A percentile compares a stretch with the other conserved stretches of the same genome.
phyloP scores from a whole-genome alignment of 2,113 vertebrate species.

The Pyxicephalus adspersus region DNA sequence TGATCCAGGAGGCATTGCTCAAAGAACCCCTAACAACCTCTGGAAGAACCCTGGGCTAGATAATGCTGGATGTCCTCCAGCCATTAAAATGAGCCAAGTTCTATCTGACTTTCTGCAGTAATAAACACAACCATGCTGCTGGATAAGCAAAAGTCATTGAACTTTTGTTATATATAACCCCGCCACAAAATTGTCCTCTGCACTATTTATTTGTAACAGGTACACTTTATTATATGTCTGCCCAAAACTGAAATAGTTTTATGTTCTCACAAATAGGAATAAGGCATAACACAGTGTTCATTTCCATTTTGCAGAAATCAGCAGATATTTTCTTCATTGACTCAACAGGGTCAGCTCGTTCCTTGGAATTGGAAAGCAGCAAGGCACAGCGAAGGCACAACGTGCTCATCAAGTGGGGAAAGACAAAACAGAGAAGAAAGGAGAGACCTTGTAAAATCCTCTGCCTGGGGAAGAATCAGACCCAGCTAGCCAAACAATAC shows the following conservation, averaged over 20 bases:
- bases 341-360: conserved; percentile 6
- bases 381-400: neutral
- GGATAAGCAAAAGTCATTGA: no score
- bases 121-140: no score
- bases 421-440: neutral
- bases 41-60: no score
- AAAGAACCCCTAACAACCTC: no score
- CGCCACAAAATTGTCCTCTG: neutral
- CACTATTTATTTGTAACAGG: neutral
- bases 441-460: neutral
- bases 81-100: no score
- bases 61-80: no score
- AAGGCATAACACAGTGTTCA: neutral
- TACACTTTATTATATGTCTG: neutral
- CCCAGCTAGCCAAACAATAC: conserved; percentile 6
- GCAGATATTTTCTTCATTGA: neutral
- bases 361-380: neutral
- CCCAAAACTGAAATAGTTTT: neutral
- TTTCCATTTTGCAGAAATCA: neutral
- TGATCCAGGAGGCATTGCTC: no score
- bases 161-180: no score
- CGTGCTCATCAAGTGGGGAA: neutral
- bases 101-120: no score
- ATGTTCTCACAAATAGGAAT: neutral
- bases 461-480: neutral